Percentiles rank a stretch among this genome's conserved stretches.
These are phyloP conservation scores for Suricata suricatta DNA, from an alignment of 2,113 vertebrate genomes.

Conservation along the genomic window DNA sequence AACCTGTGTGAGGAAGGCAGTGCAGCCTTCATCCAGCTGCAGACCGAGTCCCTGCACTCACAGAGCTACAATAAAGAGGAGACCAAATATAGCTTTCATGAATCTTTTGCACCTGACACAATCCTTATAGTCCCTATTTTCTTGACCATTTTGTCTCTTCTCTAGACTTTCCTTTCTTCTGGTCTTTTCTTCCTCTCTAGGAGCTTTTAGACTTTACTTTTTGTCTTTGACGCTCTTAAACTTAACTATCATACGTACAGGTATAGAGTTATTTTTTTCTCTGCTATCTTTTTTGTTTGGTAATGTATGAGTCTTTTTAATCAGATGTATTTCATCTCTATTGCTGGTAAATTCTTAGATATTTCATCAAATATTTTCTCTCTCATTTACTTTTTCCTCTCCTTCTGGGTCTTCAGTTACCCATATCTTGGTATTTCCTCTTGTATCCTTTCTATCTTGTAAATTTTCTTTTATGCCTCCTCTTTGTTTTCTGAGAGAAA, in stretches of 20 bases:
- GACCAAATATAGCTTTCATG: background rate
- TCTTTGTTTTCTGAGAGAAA: slow-evolving; percentile 12
- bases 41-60: background rate
- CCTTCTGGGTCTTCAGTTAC: background rate
- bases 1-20: background rate
- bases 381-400: background rate
- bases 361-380: background rate
- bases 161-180: background rate
- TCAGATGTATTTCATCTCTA: background rate
- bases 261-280: background rate
- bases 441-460: background rate
- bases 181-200: background rate
- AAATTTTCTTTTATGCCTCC: background rate
- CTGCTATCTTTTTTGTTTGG: background rate
- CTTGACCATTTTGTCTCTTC: background rate
- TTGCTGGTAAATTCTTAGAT: background rate
- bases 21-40: background rate
- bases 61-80: background rate
- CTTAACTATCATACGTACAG: background rate
- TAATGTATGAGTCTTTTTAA: background rate
- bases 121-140: background rate
- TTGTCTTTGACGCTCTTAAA: slow-evolving; percentile 23
- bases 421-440: background rate
- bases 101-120: background rate
- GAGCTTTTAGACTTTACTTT: background rate